Base-by-base conservation (phyloP, 1,140 invertebrate genomes). In the Cyclina sinensis region DNA sequence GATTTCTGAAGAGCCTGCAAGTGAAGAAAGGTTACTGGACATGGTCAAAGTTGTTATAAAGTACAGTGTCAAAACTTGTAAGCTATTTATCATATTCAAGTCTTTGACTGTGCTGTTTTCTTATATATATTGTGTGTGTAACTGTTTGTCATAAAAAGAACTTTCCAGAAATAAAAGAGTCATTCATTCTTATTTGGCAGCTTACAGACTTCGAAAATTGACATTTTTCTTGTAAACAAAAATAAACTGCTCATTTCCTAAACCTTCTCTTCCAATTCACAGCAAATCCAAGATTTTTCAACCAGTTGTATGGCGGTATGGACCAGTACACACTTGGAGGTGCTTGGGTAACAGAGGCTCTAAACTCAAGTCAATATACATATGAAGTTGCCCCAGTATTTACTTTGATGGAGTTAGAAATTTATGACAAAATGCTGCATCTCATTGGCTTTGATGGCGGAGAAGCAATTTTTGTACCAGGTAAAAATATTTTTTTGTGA, bases 341-440 rank as follows among this genome's bases (percentile, higher is more conserved):
- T 11, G 98, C 99, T 95, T 99, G 98, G 99, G 95, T 99, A 59
- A 99, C 99, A 0, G 99, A 99, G 0, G 98, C 99, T 0, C 98
- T 98, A 65, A 99, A 84, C 35, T 18, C 73, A 37, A 89, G 62
- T 35, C 59, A 97, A 96, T 99, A 99, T 96, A 99, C 99, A 0
- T 99, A 99, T 94, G 99, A 99, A 96, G 99, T 99, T 62, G 98
- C 99, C 0, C 99, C 99, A 0, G 99, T 99, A 11, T 99, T 99
- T 96, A 99, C 99, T 92, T 96, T 99, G 21, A 99, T 99, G 99
- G 99, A 99, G 96, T 98, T 98, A 91, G 97, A 99, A 0, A 98
- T 99, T 0, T 95, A 99, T 92, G 97, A 97, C 30, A 98, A 99
- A 95, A 99, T 99, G 99, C 96, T 98, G 74, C 97, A 98, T 92